Conservation (phyloP, 2,888 invertebrate species). For the Halocaridina rubra region DNA sequence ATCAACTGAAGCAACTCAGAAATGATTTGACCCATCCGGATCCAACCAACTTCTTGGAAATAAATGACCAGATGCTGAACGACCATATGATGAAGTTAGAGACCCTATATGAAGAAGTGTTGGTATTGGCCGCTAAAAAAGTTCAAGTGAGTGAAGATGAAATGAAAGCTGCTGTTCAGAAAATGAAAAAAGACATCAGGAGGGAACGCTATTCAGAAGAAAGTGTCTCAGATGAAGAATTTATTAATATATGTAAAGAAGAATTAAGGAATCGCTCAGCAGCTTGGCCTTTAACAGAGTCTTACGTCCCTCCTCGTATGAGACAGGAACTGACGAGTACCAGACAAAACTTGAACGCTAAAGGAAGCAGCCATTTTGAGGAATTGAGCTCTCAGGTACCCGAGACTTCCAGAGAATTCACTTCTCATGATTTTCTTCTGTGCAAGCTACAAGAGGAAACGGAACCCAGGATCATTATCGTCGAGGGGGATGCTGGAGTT, state of each 20-base stretch:
- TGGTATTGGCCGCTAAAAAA: background rate
- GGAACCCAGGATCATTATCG: background rate
- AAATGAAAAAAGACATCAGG: background rate
- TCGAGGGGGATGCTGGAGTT: slow-evolving; percentile 5
- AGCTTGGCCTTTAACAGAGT: too few relatives aligned
- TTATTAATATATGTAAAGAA: background rate
- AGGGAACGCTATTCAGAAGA: background rate
- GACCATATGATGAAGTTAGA: background rate
- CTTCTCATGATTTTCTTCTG: background rate
- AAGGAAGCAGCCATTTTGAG: background rate
- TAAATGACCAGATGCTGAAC: background rate
- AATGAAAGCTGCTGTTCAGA: background rate
- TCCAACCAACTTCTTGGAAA: background rate
- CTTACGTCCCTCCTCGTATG: too few relatives aligned
- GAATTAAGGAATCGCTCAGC: background rate
- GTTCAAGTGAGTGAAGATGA: background rate
- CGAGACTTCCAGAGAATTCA: background rate
- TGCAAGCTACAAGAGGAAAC: background rate
- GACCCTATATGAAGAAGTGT: background rate
- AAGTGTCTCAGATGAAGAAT: background rate
- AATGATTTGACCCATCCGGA: background rate
- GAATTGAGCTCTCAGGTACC: background rate
- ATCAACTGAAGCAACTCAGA: background rate
- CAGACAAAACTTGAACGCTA: too few relatives aligned
- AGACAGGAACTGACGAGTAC: too few relatives aligned